Percentiles rank a stretch among this genome's conserved stretches.
These are phyloP conservation scores for Thumatha senex DNA, from an alignment of 2,888 invertebrate species.

Conservation along the genomic window DNA sequence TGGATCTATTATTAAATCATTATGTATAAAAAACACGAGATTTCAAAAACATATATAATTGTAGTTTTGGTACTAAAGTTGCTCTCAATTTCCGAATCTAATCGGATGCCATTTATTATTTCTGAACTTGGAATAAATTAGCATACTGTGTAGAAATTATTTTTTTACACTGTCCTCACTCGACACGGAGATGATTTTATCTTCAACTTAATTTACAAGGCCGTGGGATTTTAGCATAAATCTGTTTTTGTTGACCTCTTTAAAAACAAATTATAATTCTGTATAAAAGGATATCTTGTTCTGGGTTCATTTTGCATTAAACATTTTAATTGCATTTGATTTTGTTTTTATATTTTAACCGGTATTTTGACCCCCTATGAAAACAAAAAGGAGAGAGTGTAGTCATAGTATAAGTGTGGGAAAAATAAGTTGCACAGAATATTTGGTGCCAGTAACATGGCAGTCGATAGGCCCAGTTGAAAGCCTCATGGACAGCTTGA, in stretches of 20 bases:
- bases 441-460: too few relatives aligned
- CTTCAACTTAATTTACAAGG: constrained; percentile 4
- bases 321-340: background rate
- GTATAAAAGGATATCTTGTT: background rate
- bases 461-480: too few relatives aligned
- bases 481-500: too few relatives aligned
- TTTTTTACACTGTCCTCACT: constrained; percentile 22
- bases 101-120: constrained; percentile 23
- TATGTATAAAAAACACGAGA: too few relatives aligned
- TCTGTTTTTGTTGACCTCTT: constrained; percentile 3
- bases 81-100: constrained; percentile 8
- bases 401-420: too few relatives aligned
- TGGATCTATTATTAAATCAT: too few relatives aligned
- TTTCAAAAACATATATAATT: too few relatives aligned
- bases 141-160: constrained; percentile 28
- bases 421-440: too few relatives aligned
- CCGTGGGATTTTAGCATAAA: constrained; percentile 7
- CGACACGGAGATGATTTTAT: constrained; percentile 13
- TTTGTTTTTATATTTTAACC: background rate
- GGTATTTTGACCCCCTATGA: background rate
- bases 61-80: constrained; percentile 5
- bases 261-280: constrained; percentile 1
- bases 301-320: constrained; percentile 2
- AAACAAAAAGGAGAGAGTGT: too few relatives aligned
- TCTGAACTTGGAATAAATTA: constrained; percentile 29